Conservation (phyloP, 2,113 vertebrate species). For the Alces alces region DNA sequence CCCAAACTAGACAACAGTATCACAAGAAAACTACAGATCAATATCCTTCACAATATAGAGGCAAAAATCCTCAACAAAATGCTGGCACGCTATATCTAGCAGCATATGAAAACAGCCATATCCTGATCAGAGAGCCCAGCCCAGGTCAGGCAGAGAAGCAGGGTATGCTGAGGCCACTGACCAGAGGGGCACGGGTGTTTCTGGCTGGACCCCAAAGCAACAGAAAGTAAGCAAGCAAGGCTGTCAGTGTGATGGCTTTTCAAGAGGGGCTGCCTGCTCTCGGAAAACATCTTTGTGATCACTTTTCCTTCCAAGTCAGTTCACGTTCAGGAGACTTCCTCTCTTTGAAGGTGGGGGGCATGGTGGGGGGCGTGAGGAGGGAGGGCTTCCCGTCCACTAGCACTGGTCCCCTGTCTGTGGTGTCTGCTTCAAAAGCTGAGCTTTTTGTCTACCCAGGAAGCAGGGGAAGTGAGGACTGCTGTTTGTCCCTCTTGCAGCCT, state of each 20-base stretch:
- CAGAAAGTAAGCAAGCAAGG: neutral
- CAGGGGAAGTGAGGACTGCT: neutral
- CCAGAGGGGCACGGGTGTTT: neutral
- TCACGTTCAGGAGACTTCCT: neutral
- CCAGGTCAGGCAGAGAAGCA: neutral
- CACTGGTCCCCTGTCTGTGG: neutral
- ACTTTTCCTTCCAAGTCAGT: neutral
- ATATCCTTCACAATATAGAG: neutral
- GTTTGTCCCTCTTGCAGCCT: neutral
- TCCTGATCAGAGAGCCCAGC: neutral
- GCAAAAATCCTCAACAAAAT: neutral
- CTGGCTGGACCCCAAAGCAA: neutral
- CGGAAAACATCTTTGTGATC: neutral
- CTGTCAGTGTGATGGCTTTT: fast-evolving
- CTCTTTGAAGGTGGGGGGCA: neutral
- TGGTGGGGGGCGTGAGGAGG: neutral
- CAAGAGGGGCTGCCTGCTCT: neutral
- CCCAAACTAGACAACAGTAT: neutral
- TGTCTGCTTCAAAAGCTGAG: neutral
- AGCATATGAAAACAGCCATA: neutral
- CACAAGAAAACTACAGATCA: neutral
- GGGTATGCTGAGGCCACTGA: fast-evolving
- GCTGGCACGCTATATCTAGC: neutral
- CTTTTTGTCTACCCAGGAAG: neutral
- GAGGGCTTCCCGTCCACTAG: neutral